These are phyloP conservation scores for Tenodera sinensis DNA, from an alignment of 2,888 invertebrate genomes.

Conservation along the genomic window DNA sequence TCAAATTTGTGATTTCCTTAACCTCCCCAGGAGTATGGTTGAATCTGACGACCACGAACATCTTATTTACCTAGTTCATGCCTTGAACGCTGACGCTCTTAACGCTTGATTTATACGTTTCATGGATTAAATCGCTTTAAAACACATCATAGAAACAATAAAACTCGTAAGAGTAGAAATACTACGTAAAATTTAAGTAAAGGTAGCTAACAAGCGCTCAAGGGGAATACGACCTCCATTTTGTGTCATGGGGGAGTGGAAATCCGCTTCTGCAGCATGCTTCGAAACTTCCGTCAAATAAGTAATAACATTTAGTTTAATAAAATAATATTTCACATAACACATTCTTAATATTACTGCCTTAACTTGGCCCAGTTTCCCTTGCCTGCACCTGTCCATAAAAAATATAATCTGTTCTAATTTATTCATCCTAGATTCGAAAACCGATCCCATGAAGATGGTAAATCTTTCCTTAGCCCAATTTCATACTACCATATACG, in stretches of 20 bases:
- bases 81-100: background rate
- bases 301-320: conserved; percentile 20
- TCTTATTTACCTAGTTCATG: background rate
- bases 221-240: conserved; percentile 36
- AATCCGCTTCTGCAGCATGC: conserved; percentile 35
- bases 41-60: background rate
- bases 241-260: conserved; percentile 37
- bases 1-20: conserved; percentile 38
- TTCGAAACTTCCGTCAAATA: conserved; percentile 32
- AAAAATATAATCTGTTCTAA: conserved; percentile 25
- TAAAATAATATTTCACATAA: conserved; percentile 13
- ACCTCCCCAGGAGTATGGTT: conserved; percentile 3
- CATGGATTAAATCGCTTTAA: background rate
- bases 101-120: background rate
- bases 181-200: background rate
- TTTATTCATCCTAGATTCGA: conserved; percentile 33
- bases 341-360: conserved; percentile 20
- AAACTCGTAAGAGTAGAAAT: background rate
- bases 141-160: background rate
- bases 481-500: conserved; percentile 34
- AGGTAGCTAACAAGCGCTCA: conserved; percentile 29
- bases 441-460: conserved; percentile 34
- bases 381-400: conserved; percentile 16
- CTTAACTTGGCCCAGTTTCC: background rate
- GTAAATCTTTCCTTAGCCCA: conserved; percentile 34